A percentile compares a stretch with the other conserved stretches of the same genome.
Evolutionary conservation across 2,888 invertebrate species (phyloP).

Genomic region (Ametastegia equiseti): DNA sequence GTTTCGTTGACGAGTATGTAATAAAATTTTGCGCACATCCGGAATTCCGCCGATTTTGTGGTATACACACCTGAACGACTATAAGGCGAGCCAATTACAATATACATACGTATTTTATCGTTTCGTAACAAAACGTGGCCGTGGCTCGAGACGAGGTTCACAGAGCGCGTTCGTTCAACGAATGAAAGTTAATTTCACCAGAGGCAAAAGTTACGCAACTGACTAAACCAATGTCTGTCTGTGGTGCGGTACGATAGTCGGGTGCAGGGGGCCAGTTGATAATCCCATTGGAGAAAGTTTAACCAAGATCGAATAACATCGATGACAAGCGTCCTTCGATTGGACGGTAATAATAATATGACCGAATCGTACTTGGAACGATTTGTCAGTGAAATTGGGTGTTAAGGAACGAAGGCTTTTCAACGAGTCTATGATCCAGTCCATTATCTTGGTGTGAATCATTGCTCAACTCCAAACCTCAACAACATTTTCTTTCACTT

Average conservation of each 20-base stretch:
- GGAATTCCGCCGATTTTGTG: not conserved
- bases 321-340: not conserved
- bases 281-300: conserved; percentile 16
- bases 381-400: conserved; percentile 1
- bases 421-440: not conserved
- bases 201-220: conserved; percentile 55
- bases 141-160: not conserved
- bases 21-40: not conserved
- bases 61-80: not conserved
- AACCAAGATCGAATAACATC: not conserved
- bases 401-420: not conserved
- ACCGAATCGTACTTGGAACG: not conserved
- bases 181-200: conserved; percentile 67
- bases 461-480: not conserved
- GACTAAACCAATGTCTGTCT: not conserved
- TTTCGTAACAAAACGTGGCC: conserved; percentile 6
- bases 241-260: not conserved
- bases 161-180: conserved; percentile 42
- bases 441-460: not conserved
- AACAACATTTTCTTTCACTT: not conserved
- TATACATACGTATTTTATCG: not conserved
- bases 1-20: not conserved
- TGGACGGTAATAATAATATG: not conserved
- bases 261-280: not conserved
- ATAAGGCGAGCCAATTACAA: not conserved